These are phyloP conservation scores for Drosophila carrolli DNA, from an alignment of 1,140 invertebrate genomes.

Conservation along the genomic window DNA sequence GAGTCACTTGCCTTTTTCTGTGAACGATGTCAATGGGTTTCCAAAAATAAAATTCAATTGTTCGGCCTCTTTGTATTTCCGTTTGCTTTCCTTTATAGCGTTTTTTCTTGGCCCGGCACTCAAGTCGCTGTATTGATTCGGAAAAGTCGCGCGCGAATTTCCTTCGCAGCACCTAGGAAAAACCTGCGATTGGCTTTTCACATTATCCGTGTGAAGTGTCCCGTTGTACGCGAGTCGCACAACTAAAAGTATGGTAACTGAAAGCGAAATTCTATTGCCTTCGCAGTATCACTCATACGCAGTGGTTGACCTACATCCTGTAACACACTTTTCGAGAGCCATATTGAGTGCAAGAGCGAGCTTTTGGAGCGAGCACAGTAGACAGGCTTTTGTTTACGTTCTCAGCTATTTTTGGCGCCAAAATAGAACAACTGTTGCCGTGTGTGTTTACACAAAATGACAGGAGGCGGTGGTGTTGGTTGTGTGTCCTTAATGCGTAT, in stretches of 20 bases:
- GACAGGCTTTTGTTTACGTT: slow-evolving; percentile 60
- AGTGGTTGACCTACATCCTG: slow-evolving; percentile 70
- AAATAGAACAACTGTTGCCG: slow-evolving; percentile 76
- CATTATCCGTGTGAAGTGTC: slow-evolving; percentile 27
- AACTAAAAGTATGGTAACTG: slow-evolving; percentile 52
- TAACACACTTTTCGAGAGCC: not conserved
- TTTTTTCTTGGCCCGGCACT: slow-evolving; percentile 9
- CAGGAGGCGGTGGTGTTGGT: not conserved
- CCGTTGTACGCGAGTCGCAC: slow-evolving; percentile 53
- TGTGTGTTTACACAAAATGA: slow-evolving; percentile 23
- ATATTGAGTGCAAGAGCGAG: slow-evolving; percentile 39
- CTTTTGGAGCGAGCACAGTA: slow-evolving; percentile 14
- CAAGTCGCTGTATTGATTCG: slow-evolving; percentile 51
- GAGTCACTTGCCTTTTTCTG: slow-evolving; percentile 31
- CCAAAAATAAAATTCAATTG: slow-evolving; percentile 61
- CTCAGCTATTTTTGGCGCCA: slow-evolving; percentile 77
- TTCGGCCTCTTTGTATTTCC: slow-evolving; percentile 16
- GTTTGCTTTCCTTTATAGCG: slow-evolving; percentile 23
- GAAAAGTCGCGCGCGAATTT: slow-evolving; percentile 62
- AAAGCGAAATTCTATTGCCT: slow-evolving; percentile 22
- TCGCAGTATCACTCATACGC: slow-evolving; percentile 67
- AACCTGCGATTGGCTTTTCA: slow-evolving; percentile 5
- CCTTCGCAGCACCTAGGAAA: slow-evolving; percentile 9
- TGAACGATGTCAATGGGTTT: slow-evolving; percentile 40
- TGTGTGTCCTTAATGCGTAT: slow-evolving; percentile 10